These are phyloP conservation scores for Heterocephalus glaber DNA, from an alignment of 2,113 vertebrate genomes.

Conservation along the genomic window DNA sequence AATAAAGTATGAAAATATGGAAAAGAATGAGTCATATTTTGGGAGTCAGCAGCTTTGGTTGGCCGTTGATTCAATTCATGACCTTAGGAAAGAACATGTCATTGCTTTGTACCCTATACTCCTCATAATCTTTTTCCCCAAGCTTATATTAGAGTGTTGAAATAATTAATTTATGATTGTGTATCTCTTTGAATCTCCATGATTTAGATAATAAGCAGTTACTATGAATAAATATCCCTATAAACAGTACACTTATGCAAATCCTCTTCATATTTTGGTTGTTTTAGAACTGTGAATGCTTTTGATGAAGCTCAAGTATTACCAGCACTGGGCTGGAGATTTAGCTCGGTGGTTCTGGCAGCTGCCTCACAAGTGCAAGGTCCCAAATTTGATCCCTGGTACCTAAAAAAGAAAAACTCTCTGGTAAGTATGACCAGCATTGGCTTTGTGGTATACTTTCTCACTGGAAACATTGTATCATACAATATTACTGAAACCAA, in stretches of 20 bases:
- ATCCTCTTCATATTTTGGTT: constrained; percentile 29
- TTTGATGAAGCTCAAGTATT: constrained; percentile 44
- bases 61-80: not conserved
- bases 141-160: constrained; percentile 21
- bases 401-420: no score
- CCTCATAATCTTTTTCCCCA: not conserved
- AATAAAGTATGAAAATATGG: constrained; percentile 58
- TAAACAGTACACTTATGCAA: constrained; percentile 79
- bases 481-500: constrained; percentile 30
- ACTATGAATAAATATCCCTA: constrained; percentile 73
- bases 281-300: constrained; percentile 52
- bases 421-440: not conserved
- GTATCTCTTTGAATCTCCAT: constrained; percentile 14
- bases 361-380: no score
- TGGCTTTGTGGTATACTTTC: constrained; percentile 2
- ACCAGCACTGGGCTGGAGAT: not conserved
- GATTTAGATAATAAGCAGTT: constrained; percentile 50
- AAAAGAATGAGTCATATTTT: constrained; percentile 67
- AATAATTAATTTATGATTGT: constrained; percentile 54
- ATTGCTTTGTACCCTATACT: constrained; percentile 22
- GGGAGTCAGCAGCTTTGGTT: constrained; percentile 56
- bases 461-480: not conserved
- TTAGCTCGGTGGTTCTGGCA: no score
- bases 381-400: no score
- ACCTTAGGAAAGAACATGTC: constrained; percentile 45